A percentile compares a stretch with the other conserved stretches of the same genome.
Evolutionary conservation across 2,113 vertebrate genomes (phyloP).

Genomic region (Empidonax alnorum): DNA sequence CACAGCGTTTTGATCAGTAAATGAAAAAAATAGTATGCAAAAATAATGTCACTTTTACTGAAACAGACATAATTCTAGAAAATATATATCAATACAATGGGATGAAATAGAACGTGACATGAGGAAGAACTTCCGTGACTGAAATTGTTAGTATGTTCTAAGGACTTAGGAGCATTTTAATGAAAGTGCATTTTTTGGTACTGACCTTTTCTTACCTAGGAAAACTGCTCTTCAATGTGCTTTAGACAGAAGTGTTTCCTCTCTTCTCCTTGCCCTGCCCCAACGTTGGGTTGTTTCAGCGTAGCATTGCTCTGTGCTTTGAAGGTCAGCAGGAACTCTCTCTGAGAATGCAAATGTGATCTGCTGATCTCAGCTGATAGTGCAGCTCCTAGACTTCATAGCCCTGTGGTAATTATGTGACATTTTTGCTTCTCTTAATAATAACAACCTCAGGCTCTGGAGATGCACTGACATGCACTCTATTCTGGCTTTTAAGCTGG

Average conservation of each 20-base stretch:
- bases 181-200: background rate
- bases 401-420: background rate
- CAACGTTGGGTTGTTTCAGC: background rate
- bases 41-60: background rate
- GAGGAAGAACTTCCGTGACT: background rate
- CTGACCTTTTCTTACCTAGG: background rate
- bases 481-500: background rate
- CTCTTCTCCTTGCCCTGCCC: background rate
- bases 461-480: background rate
- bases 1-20: background rate
- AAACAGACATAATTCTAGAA: background rate
- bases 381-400: background rate
- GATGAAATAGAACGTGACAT: background rate
- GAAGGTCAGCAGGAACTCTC: background rate
- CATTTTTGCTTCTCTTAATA: background rate
- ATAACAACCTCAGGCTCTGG: background rate
- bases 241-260: background rate
- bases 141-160: background rate
- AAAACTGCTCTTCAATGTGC: background rate
- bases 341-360: background rate
- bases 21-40: background rate
- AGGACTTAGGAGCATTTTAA: background rate
- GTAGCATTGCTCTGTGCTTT: background rate
- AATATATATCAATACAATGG: background rate
- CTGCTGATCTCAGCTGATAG: background rate